Evolutionary conservation across 2,113 vertebrate genomes (phyloP).

Genomic region (Myotis davidii): DNA sequence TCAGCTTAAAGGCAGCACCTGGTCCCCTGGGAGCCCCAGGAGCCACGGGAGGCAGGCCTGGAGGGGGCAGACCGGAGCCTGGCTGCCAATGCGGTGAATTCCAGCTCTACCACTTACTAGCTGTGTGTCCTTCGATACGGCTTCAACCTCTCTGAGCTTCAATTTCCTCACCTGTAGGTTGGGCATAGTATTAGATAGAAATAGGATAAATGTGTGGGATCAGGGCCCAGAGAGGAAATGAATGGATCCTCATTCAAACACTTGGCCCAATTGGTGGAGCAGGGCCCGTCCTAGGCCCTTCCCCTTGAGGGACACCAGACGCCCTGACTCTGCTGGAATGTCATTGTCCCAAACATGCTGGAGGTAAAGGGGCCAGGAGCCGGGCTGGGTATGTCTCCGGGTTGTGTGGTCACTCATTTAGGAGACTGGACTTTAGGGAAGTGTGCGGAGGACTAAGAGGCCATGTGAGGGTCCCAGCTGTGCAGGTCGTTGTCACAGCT

Average conservation of each 20-base stretch:
- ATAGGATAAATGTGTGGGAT: background rate
- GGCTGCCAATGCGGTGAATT: accelerated
- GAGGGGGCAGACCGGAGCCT: background rate
- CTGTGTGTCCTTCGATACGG: background rate
- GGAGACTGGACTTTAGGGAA: background rate
- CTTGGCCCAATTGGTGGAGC: background rate
- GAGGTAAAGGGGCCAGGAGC: background rate
- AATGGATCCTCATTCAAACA: background rate
- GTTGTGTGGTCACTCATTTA: background rate
- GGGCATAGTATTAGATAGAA: background rate
- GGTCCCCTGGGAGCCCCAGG: background rate
- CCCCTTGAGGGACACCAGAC: background rate
- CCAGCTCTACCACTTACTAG: background rate
- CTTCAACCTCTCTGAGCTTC: background rate
- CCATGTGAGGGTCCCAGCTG: background rate
- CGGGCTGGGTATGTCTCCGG: background rate
- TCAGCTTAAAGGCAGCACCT: background rate
- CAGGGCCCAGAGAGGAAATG: background rate
- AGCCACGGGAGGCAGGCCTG: background rate
- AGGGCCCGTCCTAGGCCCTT: background rate
- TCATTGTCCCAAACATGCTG: background rate
- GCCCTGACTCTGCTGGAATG: background rate
- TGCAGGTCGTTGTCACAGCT: background rate
- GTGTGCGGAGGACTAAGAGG: background rate
- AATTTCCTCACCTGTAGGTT: background rate